These are phyloP conservation scores for Herpailurus yagouaroundi DNA, from an alignment of 2,113 vertebrate genomes.

Conservation along the genomic window DNA sequence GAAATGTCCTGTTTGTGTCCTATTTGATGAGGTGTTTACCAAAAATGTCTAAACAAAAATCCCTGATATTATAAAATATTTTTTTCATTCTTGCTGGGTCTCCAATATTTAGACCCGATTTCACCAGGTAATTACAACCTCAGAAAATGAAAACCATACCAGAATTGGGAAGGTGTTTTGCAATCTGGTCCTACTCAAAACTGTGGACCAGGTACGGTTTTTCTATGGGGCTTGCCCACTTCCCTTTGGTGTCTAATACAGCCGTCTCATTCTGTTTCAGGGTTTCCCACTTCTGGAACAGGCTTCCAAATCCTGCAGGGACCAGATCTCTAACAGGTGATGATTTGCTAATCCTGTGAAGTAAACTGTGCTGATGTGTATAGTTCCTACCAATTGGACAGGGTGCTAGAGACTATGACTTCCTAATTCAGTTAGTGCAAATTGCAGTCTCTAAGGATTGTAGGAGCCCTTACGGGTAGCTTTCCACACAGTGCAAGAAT, in stretches of 20 bases:
- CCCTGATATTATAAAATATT: background rate
- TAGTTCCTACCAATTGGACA: background rate
- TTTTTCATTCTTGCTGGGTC: background rate
- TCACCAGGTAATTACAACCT: background rate
- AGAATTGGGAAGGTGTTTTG: slow-evolving; percentile 9
- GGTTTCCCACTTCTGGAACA: background rate
- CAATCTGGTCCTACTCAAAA: slow-evolving; percentile 29
- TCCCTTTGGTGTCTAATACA: slow-evolving; percentile 3
- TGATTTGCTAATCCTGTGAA: slow-evolving; percentile 53
- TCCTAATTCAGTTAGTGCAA: slow-evolving; percentile 12
- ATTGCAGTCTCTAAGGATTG: background rate
- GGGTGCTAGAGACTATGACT: background rate
- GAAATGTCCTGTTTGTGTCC: background rate
- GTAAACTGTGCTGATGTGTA: background rate
- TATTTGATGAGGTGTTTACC: background rate
- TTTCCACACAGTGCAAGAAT: background rate
- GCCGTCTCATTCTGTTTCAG: background rate
- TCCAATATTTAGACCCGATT: slow-evolving; percentile 28
- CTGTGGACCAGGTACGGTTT: background rate
- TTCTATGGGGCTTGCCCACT: background rate
- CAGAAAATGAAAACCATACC: slow-evolving; percentile 27
- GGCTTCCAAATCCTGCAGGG: background rate
- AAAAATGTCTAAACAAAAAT: background rate
- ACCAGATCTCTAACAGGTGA: slow-evolving; percentile 30
- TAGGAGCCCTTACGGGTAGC: background rate